Percentiles rank a stretch among this genome's conserved stretches.
Evolutionary conservation across 2,113 vertebrate species (phyloP).

Genomic region (Macrotus californicus): DNA sequence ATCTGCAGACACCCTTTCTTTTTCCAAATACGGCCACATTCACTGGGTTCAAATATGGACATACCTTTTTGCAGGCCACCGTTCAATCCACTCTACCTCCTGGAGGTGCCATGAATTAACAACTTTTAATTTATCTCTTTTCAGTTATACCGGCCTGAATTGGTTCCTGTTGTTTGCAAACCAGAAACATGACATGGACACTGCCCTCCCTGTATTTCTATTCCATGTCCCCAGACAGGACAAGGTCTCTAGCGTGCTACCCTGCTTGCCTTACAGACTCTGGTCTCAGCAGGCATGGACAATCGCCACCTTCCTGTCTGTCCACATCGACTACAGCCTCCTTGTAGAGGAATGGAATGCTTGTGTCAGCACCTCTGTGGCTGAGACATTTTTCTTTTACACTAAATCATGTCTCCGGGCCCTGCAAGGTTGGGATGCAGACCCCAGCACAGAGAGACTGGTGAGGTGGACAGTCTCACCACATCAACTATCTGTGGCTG

Average conservation of each 20-base stretch:
- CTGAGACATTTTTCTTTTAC: background rate
- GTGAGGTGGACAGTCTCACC: background rate
- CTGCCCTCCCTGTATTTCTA: background rate
- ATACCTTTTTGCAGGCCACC: background rate
- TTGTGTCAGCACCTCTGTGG: background rate
- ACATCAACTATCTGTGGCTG: conserved; percentile 44
- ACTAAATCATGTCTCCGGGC: background rate
- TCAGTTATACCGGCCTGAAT: background rate
- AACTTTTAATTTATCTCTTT: background rate
- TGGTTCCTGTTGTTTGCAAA: background rate
- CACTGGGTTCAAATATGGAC: background rate
- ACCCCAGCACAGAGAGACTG: background rate
- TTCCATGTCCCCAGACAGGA: background rate
- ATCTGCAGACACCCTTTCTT: background rate
- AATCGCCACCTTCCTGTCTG: background rate
- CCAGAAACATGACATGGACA: background rate
- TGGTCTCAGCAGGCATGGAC: background rate
- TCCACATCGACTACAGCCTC: background rate
- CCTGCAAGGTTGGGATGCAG: background rate
- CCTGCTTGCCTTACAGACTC: background rate
- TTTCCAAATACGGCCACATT: background rate
- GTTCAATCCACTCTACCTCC: background rate
- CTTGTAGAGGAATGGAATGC: rapidly evolving
- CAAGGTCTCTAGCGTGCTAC: background rate
- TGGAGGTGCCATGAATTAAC: background rate